Percentiles rank a stretch among this genome's conserved stretches.
These are phyloP conservation scores for Pissodes strobi DNA, from an alignment of 1,140 invertebrate genomes.

Conservation along the genomic window DNA sequence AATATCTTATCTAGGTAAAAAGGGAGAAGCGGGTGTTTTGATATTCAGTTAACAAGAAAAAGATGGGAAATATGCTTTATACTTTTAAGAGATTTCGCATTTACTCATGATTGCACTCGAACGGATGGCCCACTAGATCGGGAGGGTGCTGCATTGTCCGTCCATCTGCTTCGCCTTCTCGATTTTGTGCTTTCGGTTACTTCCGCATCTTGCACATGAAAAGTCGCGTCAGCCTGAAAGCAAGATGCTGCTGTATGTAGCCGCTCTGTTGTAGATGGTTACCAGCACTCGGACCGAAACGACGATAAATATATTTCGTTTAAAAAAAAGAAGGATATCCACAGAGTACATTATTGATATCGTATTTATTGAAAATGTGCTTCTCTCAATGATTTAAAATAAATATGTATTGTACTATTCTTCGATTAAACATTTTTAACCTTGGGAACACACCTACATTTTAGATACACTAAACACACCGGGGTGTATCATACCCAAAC, in stretches of 20 bases:
- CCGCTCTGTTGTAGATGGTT: no score
- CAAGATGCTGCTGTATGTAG: slow-evolving; percentile 42
- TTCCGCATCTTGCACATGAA: slow-evolving; percentile 45
- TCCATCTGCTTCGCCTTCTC: slow-evolving; percentile 47
- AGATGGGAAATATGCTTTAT: slow-evolving; percentile 28
- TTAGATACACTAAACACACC: no score
- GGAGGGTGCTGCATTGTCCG: slow-evolving; percentile 44
- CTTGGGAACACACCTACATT: no score
- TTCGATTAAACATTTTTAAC: no score
- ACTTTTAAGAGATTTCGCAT: slow-evolving; percentile 43
- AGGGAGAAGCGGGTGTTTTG: slow-evolving; percentile 24
- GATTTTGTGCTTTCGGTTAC: slow-evolving; percentile 41
- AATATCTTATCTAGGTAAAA: slow-evolving; percentile 17
- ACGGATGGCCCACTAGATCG: slow-evolving; percentile 32
- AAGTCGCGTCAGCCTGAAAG: slow-evolving; percentile 43
- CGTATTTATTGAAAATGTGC: no score
- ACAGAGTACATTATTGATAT: no score
- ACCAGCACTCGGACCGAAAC: no score
- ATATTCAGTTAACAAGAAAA: slow-evolving; percentile 29
- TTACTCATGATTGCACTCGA: slow-evolving; percentile 46
- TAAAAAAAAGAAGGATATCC: no score
- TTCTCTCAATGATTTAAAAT: no score
- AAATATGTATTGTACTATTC: no score
- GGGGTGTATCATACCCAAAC: no score
- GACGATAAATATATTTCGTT: no score